A percentile compares a stretch with the other conserved stretches of the same genome.
These are phyloP conservation scores for Drosophila hydei DNA, from an alignment of 1,140 invertebrate species.

Conservation along the genomic window DNA sequence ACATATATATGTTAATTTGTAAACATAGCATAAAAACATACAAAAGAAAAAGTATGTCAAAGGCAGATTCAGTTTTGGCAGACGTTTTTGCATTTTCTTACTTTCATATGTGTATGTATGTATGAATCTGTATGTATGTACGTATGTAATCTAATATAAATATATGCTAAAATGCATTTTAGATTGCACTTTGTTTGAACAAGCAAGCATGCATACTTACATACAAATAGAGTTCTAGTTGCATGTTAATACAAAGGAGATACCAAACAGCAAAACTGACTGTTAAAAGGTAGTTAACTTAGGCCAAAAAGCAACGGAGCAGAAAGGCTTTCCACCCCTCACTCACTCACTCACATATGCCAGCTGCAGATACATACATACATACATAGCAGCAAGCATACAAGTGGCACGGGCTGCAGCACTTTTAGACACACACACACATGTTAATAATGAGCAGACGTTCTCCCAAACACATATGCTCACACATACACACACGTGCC, in stretches of 20 bases:
- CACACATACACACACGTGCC: slow-evolving; percentile 4
- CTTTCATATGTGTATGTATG: neutral
- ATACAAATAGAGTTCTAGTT: slow-evolving; percentile 15
- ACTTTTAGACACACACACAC: slow-evolving; percentile 32
- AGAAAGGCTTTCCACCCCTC: slow-evolving; percentile 70
- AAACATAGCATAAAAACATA: neutral
- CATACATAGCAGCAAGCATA: slow-evolving; percentile 20
- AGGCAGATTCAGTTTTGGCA: neutral
- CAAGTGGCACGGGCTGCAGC: slow-evolving; percentile 59
- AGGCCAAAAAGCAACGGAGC: slow-evolving; percentile 47
- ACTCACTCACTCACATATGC: slow-evolving; percentile 27
- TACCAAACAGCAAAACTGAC: slow-evolving; percentile 29
- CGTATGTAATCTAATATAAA: neutral
- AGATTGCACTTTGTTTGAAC: neutral
- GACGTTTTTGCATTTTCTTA: neutral
- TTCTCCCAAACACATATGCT: slow-evolving; percentile 15
- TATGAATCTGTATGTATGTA: neutral
- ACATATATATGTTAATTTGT: neutral
- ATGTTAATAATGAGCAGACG: slow-evolving; percentile 20
- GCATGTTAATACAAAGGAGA: slow-evolving; percentile 16
- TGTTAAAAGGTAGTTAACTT: slow-evolving; percentile 49
- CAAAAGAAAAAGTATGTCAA: neutral
- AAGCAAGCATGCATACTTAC: slow-evolving; percentile 15
- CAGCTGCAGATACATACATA: slow-evolving; percentile 54
- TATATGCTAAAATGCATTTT: neutral